These are phyloP conservation scores for Ramphastos sulfuratus DNA, from an alignment of 2,113 vertebrate genomes.

Conservation along the genomic window DNA sequence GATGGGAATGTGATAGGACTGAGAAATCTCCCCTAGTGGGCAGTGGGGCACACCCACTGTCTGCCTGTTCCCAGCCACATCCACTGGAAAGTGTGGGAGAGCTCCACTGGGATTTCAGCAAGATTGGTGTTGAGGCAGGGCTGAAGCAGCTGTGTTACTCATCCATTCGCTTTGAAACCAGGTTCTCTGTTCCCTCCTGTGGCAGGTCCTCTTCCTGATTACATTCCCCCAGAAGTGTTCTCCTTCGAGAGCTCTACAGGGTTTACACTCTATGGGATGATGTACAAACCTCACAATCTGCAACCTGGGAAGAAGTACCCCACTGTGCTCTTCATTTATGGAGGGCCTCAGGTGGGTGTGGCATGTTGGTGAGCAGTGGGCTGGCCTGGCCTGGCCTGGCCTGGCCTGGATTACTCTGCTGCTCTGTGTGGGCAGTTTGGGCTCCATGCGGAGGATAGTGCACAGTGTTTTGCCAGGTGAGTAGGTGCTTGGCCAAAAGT, in stretches of 20 bases:
- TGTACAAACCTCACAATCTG: conserved; percentile 83
- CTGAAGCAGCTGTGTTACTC: neutral
- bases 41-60: neutral
- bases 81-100: neutral
- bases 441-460: neutral
- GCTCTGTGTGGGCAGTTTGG: neutral
- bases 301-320: conserved; percentile 85
- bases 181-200: neutral
- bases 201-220: conserved; percentile 81
- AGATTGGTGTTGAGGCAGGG: neutral
- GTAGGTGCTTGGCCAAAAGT: neutral
- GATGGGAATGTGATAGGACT: neutral
- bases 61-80: neutral
- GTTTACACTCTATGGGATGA: conserved; percentile 82
- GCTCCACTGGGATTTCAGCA: neutral
- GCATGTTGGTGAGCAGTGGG: neutral
- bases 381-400: rapidly evolving
- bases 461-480: neutral
- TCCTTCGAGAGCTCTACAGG: conserved; percentile 82
- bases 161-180: neutral
- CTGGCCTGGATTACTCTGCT: neutral
- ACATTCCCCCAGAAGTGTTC: conserved; percentile 82
- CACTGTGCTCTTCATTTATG: conserved; percentile 83
- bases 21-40: neutral
- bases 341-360: conserved; percentile 80